Evolutionary conservation across 2,797 vertebrate species (phyloP).

Genomic region (Pseudochirops corinnae): DNA sequence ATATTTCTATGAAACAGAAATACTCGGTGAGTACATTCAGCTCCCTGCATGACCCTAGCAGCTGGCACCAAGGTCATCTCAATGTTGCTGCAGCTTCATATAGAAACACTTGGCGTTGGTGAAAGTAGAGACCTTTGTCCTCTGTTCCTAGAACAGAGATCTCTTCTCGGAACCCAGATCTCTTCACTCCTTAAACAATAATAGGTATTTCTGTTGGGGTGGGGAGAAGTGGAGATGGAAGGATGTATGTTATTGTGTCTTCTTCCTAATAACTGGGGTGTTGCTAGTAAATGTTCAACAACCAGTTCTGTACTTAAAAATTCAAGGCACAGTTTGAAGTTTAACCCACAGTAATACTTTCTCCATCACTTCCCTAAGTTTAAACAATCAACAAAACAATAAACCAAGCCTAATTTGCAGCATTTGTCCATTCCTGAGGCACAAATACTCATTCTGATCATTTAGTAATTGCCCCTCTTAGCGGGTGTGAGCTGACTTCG

Average conservation of each 20-base stretch:
- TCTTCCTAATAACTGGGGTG: neutral
- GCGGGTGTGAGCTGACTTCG: neutral
- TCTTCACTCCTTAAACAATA: neutral
- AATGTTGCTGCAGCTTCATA: neutral
- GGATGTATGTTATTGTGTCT: neutral
- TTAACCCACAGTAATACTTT: neutral
- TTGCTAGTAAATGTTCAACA: neutral
- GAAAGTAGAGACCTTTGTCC: neutral
- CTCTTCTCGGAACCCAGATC: neutral
- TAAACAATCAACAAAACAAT: neutral
- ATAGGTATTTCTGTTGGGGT: neutral
- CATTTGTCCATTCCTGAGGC: neutral
- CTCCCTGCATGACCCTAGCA: neutral
- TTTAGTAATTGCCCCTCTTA: neutral
- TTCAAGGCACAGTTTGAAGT: neutral
- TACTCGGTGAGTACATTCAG: neutral
- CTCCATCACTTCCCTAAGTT: neutral
- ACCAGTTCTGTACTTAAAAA: neutral
- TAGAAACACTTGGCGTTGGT: neutral
- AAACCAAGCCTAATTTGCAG: no score
- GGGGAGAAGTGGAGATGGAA: neutral
- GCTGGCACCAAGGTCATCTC: neutral
- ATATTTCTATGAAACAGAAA: neutral
- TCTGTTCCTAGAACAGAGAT: neutral
- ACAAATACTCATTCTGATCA: neutral